These are phyloP conservation scores for Microctenopoma stevenorrisi DNA, from an alignment of 2,797 vertebrate species.

Conservation along the genomic window DNA sequence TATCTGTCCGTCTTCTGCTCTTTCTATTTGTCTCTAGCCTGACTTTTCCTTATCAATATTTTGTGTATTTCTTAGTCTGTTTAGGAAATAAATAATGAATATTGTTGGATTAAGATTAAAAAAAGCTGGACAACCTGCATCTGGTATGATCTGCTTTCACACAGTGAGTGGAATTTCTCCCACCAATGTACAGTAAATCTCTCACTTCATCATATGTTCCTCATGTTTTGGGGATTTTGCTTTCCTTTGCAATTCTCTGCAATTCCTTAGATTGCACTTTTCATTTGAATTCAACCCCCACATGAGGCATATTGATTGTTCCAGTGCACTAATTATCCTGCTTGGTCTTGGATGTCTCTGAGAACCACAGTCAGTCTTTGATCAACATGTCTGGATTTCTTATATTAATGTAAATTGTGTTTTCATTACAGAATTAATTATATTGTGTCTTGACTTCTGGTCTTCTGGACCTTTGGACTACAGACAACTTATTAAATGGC, in stretches of 20 bases:
- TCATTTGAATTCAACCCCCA: conserved; percentile 55
- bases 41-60: conserved; percentile 55
- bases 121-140: conserved; percentile 34
- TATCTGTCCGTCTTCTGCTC: conserved; percentile 73
- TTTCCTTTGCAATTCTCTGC: conserved; percentile 55
- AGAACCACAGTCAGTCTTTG: conserved; percentile 63
- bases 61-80: conserved; percentile 31
- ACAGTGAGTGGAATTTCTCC: conserved; percentile 22
- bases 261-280: conserved; percentile 66
- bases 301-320: conserved; percentile 69
- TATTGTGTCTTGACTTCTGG: conserved; percentile 24
- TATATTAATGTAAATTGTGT: conserved; percentile 3
- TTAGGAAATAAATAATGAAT: conserved; percentile 62
- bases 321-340: conserved; percentile 74
- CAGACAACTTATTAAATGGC: conserved; percentile 27
- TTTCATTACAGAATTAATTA: conserved; percentile 9
- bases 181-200: conserved; percentile 51
- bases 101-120: conserved; percentile 22
- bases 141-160: conserved; percentile 11
- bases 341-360: conserved; percentile 69
- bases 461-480: conserved; percentile 2
- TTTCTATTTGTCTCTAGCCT: conserved; percentile 64
- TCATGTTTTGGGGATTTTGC: conserved; percentile 59
- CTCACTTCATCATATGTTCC: conserved; percentile 28
- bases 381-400: conserved; percentile 45